These are phyloP conservation scores for Muscicapa striata DNA, from an alignment of 2,797 vertebrate species.

Conservation along the genomic window DNA sequence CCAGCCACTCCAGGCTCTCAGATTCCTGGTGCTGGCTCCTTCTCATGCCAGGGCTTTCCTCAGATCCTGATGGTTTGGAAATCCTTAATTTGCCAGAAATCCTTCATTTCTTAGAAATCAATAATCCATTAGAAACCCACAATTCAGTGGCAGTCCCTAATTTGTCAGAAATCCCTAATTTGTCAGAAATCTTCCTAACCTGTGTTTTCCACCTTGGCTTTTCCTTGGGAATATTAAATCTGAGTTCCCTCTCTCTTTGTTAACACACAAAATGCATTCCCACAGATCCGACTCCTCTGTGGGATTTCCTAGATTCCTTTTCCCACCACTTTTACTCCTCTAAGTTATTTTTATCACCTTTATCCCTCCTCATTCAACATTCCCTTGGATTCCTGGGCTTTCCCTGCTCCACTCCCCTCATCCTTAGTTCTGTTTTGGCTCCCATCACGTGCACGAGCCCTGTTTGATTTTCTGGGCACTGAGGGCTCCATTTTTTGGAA, in stretches of 20 bases:
- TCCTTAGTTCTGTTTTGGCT: not conserved
- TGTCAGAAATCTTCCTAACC: not conserved
- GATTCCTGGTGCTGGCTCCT: not conserved
- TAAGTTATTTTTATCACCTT: not conserved
- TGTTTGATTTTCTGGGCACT: not conserved
- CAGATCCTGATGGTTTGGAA: not conserved
- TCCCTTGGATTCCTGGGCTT: not conserved
- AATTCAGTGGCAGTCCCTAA: fast-evolving
- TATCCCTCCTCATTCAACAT: not conserved
- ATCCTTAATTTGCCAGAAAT: not conserved
- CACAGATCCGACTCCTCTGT: not conserved
- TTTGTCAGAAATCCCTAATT: not conserved
- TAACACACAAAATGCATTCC: not conserved
- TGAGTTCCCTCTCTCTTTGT: not conserved
- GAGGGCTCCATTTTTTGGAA: not conserved
- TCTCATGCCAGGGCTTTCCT: not conserved
- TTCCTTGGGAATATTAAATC: not conserved
- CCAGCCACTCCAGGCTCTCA: not conserved
- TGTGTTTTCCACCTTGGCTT: not conserved
- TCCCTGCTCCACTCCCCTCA: not conserved
- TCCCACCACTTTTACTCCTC: not conserved
- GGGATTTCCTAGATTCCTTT: not conserved
- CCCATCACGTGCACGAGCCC: not conserved
- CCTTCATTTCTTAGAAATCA: not conserved
- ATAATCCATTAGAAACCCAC: not conserved